These are phyloP conservation scores for Siniperca obscura DNA, from an alignment of 2,797 vertebrate genomes.

Conservation along the genomic window DNA sequence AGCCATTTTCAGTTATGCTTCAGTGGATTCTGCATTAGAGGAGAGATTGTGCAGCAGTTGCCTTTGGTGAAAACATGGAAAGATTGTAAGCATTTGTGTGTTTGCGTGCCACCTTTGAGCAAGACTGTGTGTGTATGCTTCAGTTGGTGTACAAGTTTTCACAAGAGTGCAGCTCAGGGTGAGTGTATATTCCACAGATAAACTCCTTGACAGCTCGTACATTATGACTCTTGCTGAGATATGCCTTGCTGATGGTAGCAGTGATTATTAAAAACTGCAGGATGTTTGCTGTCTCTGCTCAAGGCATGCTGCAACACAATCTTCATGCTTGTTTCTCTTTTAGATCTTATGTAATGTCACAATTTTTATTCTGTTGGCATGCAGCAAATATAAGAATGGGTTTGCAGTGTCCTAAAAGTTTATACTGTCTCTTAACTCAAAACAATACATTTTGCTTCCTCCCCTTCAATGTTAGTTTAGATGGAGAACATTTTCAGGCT, in stretches of 20 bases:
- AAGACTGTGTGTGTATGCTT: neutral
- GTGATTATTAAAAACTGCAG: slow-evolving; percentile 75
- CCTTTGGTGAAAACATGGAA: slow-evolving; percentile 63
- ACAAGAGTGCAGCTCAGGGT: slow-evolving; percentile 39
- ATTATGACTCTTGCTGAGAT: slow-evolving; percentile 72
- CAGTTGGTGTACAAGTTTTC: slow-evolving; percentile 35
- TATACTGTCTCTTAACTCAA: slow-evolving; percentile 18
- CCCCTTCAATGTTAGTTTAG: neutral
- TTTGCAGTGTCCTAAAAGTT: slow-evolving; percentile 61
- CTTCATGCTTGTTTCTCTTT: slow-evolving; percentile 17
- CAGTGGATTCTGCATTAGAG: slow-evolving; percentile 77
- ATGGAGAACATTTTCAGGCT: neutral
- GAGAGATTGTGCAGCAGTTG: slow-evolving; percentile 61
- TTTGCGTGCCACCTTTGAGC: slow-evolving; percentile 6
- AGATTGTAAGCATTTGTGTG: slow-evolving; percentile 1
- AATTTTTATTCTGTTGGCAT: slow-evolving; percentile 23
- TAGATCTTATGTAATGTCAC: slow-evolving; percentile 12
- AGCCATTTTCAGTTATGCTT: slow-evolving; percentile 83
- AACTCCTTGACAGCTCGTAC: slow-evolving; percentile 74
- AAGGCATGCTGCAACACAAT: slow-evolving; percentile 41
- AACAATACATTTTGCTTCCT: slow-evolving; percentile 12
- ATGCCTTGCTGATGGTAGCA: slow-evolving; percentile 71
- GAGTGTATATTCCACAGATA: slow-evolving; percentile 70
- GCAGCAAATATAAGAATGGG: slow-evolving; percentile 36
- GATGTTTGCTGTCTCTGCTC: slow-evolving; percentile 58